Evolutionary conservation across 2,113 vertebrate genomes (phyloP).

Genomic region (Zapus hudsonius): DNA sequence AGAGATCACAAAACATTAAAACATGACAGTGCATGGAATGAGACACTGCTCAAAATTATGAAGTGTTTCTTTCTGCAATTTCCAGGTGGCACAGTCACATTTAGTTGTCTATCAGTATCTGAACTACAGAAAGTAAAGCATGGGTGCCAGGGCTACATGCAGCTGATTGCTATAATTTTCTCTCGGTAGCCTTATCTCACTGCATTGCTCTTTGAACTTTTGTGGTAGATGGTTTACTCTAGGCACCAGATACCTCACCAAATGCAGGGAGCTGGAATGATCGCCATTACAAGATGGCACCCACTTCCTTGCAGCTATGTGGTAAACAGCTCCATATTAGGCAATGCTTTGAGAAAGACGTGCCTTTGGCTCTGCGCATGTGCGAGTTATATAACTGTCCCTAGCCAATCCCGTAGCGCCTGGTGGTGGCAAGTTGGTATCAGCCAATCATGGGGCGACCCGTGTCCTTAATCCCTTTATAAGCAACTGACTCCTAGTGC

Average conservation of each 20-base stretch:
- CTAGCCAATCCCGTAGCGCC: too few species aligned
- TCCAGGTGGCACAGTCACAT: background rate
- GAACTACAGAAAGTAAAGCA: background rate
- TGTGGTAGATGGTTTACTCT: background rate
- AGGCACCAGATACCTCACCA: background rate
- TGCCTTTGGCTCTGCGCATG: too few species aligned
- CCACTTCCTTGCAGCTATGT: too few species aligned
- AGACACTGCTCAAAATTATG: background rate
- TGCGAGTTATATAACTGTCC: too few species aligned
- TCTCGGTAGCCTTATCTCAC: background rate
- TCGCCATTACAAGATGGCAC: too few species aligned
- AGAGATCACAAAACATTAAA: background rate
- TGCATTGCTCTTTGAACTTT: background rate
- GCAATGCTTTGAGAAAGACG: too few species aligned
- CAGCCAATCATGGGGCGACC: too few species aligned
- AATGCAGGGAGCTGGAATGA: too few species aligned
- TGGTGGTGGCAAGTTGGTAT: too few species aligned
- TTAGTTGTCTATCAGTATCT: background rate
- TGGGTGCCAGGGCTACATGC: fast-evolving
- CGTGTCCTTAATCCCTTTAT: too few species aligned
- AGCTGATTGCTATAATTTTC: background rate
- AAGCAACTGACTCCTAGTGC: too few species aligned
- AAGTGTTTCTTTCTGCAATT: background rate
- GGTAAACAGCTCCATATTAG: too few species aligned
- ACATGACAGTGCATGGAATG: background rate